These are phyloP conservation scores for Dryobota labecula DNA, from an alignment of 2,888 invertebrate species.

Conservation along the genomic window DNA sequence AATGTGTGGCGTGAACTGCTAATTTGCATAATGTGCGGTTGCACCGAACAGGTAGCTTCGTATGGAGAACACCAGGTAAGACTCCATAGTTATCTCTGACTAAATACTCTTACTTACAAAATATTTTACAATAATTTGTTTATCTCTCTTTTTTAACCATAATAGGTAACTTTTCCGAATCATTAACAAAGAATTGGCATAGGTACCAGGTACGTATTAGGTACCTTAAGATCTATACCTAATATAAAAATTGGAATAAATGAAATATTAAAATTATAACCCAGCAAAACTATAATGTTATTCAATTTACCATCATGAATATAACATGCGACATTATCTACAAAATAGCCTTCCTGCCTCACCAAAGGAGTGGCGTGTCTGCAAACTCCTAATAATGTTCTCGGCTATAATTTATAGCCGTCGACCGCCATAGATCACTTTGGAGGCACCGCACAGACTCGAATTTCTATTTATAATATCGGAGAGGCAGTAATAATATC, in stretches of 20 bases:
- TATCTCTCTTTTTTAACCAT: too few species aligned
- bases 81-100: not conserved
- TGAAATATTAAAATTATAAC: not conserved
- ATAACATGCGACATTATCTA: slow-evolving; percentile 30
- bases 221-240: too few species aligned
- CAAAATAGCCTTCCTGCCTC: slow-evolving; percentile 32
- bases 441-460: slow-evolving; percentile 59
- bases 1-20: too few species aligned
- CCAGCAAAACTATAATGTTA: not conserved
- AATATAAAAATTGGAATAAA: not conserved
- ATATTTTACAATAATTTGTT: too few species aligned
- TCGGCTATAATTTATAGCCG: slow-evolving; percentile 57
- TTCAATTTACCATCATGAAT: slow-evolving; percentile 16
- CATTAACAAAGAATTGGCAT: not conserved
- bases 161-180: not conserved
- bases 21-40: too few species aligned
- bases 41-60: too few species aligned
- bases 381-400: slow-evolving; percentile 62
- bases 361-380: slow-evolving; percentile 48
- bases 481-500: slow-evolving; percentile 28
- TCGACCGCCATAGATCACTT: slow-evolving; percentile 60
- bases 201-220: too few species aligned
- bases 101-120: too few species aligned
- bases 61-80: not conserved
- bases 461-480: slow-evolving; percentile 59